Conservation (phyloP, 2,888 invertebrate genomes). For the Hypercompe scribonia region DNA sequence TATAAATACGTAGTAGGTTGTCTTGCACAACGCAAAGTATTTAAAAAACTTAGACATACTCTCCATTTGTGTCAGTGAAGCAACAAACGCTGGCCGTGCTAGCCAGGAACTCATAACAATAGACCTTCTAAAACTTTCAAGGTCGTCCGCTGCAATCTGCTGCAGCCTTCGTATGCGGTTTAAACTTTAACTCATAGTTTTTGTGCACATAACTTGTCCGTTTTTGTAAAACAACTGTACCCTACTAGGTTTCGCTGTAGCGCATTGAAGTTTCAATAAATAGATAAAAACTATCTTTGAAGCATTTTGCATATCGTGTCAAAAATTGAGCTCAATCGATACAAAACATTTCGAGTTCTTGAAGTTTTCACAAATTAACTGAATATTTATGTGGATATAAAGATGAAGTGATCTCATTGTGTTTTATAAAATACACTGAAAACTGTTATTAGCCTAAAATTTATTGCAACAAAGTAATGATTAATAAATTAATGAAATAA, state of each 20-base stretch:
- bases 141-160: constrained; percentile 49
- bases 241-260: no score
- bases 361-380: no score
- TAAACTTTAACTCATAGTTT: constrained; percentile 47
- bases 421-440: constrained; percentile 23
- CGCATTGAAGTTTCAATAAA: no score
- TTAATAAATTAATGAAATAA: no score
- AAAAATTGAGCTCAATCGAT: no score
- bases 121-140: constrained; percentile 57
- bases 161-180: constrained; percentile 53
- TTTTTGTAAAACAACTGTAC: constrained; percentile 33
- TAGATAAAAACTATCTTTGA: no score
- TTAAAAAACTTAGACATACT: constrained; percentile 13
- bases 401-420: constrained; percentile 28
- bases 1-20: background rate
- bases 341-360: no score
- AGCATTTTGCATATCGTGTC: no score
- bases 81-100: constrained; percentile 35
- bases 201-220: constrained; percentile 38
- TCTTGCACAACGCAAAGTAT: background rate
- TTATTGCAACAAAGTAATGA: no score
- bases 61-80: constrained; percentile 36
- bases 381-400: no score
- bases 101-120: constrained; percentile 51
- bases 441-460: background rate